Base-by-base conservation (phyloP, 2,113 vertebrate genomes). In the Pipra filicauda region DNA sequence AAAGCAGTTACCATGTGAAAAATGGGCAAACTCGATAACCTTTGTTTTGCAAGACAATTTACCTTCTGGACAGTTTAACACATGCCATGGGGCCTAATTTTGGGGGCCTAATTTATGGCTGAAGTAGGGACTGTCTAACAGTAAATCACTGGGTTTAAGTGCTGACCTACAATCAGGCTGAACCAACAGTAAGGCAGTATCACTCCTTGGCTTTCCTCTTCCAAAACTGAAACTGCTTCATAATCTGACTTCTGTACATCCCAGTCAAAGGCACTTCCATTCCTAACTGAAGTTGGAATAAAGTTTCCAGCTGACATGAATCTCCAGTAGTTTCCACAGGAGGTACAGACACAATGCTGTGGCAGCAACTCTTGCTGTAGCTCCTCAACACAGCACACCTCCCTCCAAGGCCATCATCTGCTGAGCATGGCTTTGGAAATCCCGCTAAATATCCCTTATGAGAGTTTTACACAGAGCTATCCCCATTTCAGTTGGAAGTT, bases 331-430 rank as follows among this genome's bases (percentile, higher is more conserved):
- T 27, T 49, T 75, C 37, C 51, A 75, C 17, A 35, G n/a, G 17
- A 43, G 18, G 19, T 59, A 28, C 17, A 55, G 55, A 43, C 41
- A 35, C 51, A 9, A 14, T 49, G 44, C 61, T 31, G 4, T 1
- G 4, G 48, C 16, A 71, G 12, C 1, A 0, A 28, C 46, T 30
- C 39, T 2, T 59, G 15, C 65, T 73, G 15, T 4, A 39, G 31
- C 5, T 49, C 52, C 46, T 48, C 31, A 39, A 15, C 27, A 17
- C 27, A 49, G 62, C n/a, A 26, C 51, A 27, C 12, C 21, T 49
- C 1, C 0, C 27, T 80, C 55, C 46, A 17, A 76, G 23, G n/a
- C 35, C 26, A 11, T 43, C 24, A 54, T 2, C 8, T 0, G 31
- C 37, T 15, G 8, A 65, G 41, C 28, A 16, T 0, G 1, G 41